These are phyloP conservation scores for Fistularia commersonii DNA, from an alignment of 2,797 vertebrate species.

Conservation along the genomic window DNA sequence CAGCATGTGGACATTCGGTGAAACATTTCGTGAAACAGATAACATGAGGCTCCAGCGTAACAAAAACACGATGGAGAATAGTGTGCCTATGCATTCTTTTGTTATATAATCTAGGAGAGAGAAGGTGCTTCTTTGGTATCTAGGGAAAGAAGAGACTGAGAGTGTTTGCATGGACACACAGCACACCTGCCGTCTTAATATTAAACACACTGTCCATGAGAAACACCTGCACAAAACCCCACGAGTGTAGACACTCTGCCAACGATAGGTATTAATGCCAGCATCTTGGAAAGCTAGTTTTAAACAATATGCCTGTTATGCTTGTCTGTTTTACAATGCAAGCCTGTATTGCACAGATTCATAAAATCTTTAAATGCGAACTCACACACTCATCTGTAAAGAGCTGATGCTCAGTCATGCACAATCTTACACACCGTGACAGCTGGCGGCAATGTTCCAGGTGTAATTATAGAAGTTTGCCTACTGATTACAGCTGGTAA, in stretches of 20 bases:
- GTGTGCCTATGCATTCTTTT: conserved; percentile 2
- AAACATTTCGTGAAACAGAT: conserved; percentile 14
- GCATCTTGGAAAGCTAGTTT: conserved; percentile 13
- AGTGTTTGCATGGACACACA: conserved; percentile 2
- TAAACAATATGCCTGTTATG: not conserved
- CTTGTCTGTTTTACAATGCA: not conserved
- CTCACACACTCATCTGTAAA: conserved; percentile 16
- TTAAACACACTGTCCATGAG: conserved; percentile 4
- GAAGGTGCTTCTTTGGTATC: conserved; percentile 20
- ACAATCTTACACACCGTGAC: conserved; percentile 5
- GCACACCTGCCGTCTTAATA: conserved; percentile 33
- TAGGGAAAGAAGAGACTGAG: conserved; percentile 20
- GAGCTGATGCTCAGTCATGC: conserved; percentile 24
- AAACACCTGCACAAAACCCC: conserved; percentile 3
- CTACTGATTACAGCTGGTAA: conserved; percentile 41
- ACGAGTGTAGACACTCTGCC: not conserved
- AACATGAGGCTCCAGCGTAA: conserved; percentile 18
- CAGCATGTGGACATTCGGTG: conserved; percentile 1
- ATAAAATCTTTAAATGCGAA: conserved; percentile 19
- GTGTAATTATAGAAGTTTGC: conserved; percentile 64
- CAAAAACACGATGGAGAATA: conserved; percentile 14
- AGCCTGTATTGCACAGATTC: conserved; percentile 7
- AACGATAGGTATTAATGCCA: not conserved
- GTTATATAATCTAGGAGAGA: conserved; percentile 34
- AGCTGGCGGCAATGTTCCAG: conserved; percentile 46